Base-by-base conservation (phyloP, 1,140 invertebrate genomes). In the Bombus turneri region DNA sequence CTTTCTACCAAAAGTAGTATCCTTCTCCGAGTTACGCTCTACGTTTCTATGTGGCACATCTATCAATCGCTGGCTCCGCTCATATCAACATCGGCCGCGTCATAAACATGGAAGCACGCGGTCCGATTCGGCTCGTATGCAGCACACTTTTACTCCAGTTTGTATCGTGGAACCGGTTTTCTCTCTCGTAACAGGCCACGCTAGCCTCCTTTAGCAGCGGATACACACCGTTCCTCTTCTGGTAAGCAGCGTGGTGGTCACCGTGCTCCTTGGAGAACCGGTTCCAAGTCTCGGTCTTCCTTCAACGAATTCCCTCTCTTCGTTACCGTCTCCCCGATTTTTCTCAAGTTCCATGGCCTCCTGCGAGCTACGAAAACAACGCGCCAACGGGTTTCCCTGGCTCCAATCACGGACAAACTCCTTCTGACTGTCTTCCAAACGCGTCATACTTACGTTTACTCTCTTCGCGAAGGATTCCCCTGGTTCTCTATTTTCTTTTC, bases 141-240 rank as follows among this genome's bases (percentile, higher is more conserved):
- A 88, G 87, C 89, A 93, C 90, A 93, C 91, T 93, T 94, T 94
- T 94, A 94, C 93, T 93, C 93, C 87, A 94, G 92, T 94, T 94
- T 91, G 88, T 81, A 92, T 88, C 86, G 87, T 75, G 77, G 71
- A 92, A 93, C 93, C 93, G 92, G 93, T 94, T 93, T 85, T 88
- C 85, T 91, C 87, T 91, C 87, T 92, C 89, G 85, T 91, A 91
- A 92, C 87, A 90, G 86, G 76, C 86, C 91, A 88, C 89, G 91
- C 87, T 92, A 91, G 87, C 87, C 90, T 93, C 89, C 84, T 91
- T 92, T 92, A 85, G 75, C 85, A 62, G 59, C 68, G 37, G 57
- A 39, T 87, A 89, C 53, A 81, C 71, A 73, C 81, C 83, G 81
- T 87, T 80, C 87, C 80, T 83, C 74, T 86, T 77, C 82, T 64